Percentiles rank a stretch among this genome's conserved stretches.
Conservation (phyloP, 2,888 invertebrate genomes). For the Cybosia mesomella region DNA sequence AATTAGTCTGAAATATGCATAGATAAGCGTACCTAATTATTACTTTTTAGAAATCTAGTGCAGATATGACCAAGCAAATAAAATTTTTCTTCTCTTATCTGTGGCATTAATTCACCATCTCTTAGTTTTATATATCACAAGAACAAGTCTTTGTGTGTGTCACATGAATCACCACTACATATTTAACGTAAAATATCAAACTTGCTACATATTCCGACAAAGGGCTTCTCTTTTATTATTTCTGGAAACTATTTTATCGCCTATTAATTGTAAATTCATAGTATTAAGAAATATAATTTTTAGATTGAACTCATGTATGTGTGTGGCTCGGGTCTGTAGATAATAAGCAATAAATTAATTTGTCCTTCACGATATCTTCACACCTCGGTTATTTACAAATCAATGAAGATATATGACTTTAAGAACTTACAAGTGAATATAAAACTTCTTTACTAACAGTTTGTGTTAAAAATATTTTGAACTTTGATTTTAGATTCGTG, state of each 20-base stretch:
- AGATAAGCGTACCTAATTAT: background rate
- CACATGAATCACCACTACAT: background rate
- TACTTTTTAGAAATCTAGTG: background rate
- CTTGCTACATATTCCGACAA: background rate
- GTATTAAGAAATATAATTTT: background rate
- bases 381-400: slow-evolving; percentile 4
- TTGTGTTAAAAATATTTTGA: slow-evolving; percentile 6
- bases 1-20: background rate
- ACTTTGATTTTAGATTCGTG: background rate
- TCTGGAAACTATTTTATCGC: background rate
- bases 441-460: background rate
- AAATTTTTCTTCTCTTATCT: background rate
- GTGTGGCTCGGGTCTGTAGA: slow-evolving; percentile 23
- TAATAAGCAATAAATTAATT: slow-evolving; percentile 55
- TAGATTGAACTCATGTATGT: background rate
- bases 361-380: slow-evolving; percentile 52
- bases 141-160: slow-evolving; percentile 2
- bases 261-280: background rate
- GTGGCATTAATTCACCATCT: background rate
- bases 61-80: background rate
- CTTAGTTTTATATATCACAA: background rate
- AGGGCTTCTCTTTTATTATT: background rate
- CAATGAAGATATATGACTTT: background rate
- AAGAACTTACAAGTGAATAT: background rate
- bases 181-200: background rate